Evolutionary conservation across 2,113 vertebrate genomes (phyloP).

Genomic region (Hoplias malabaricus): DNA sequence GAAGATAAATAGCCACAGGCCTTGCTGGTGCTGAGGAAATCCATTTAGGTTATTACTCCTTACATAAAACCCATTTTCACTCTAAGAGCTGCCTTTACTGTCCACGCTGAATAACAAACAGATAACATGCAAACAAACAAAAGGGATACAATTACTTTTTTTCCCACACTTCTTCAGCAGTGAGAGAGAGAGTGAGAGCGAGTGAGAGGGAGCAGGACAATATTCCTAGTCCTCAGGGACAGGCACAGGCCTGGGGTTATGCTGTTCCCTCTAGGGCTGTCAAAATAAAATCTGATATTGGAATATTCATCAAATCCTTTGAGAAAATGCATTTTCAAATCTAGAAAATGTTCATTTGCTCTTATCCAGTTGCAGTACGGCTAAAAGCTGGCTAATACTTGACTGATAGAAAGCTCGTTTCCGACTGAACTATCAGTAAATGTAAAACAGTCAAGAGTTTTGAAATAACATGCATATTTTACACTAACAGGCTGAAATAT

Average conservation of each 20-base stretch:
- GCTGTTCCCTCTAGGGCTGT: too few relatives aligned
- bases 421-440: too few relatives aligned
- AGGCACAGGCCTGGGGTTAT: slow-evolving; percentile 5
- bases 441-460: too few relatives aligned
- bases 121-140: slow-evolving; percentile 70
- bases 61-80: slow-evolving; percentile 77
- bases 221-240: slow-evolving; percentile 17
- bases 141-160: slow-evolving; percentile 62
- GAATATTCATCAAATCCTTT: too few relatives aligned
- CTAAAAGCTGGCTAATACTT: too few relatives aligned
- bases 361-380: too few relatives aligned
- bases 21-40: slow-evolving; percentile 64
- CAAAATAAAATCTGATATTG: too few relatives aligned
- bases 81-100: slow-evolving; percentile 68
- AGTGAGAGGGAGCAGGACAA: slow-evolving; percentile 46
- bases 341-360: too few relatives aligned
- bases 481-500: too few relatives aligned
- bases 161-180: slow-evolving; percentile 19
- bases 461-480: too few relatives aligned
- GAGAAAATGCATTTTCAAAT: too few relatives aligned
- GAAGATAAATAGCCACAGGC: slow-evolving; percentile 63
- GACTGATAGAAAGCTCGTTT: too few relatives aligned
- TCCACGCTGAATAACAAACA: slow-evolving; percentile 70
- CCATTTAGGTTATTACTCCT: slow-evolving; percentile 77
- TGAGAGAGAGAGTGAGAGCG: slow-evolving; percentile 9